Conservation (phyloP, 2,797 vertebrate genomes). For the Argentina silus region DNA sequence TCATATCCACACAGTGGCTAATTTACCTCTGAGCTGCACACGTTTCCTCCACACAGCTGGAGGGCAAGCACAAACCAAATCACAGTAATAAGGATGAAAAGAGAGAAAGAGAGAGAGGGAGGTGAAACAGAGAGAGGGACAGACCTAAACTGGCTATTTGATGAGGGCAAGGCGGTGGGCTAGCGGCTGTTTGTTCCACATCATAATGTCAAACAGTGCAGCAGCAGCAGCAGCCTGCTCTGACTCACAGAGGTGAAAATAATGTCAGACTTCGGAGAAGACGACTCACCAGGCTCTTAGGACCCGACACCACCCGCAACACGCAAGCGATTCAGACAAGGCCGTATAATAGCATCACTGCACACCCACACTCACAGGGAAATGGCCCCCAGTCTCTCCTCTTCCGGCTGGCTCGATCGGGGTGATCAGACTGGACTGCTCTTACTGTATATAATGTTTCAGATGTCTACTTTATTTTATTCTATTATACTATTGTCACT, state of each 20-base stretch:
- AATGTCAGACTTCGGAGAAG: slow-evolving; percentile 49
- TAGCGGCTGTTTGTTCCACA: slow-evolving; percentile 52
- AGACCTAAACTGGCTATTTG: slow-evolving; percentile 44
- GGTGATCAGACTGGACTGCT: too few relatives aligned
- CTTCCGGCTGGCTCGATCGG: too few relatives aligned
- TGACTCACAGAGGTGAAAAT: slow-evolving; percentile 62
- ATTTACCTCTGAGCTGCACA: neutral
- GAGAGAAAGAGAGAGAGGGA: neutral
- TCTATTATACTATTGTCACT: too few relatives aligned
- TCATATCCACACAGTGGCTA: neutral
- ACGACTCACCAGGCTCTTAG: slow-evolving; percentile 45
- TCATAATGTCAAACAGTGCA: slow-evolving; percentile 58
- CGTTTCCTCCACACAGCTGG: neutral
- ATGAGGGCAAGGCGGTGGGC: slow-evolving; percentile 51
- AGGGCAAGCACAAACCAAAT: slow-evolving; percentile 34
- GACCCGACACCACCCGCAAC: slow-evolving; percentile 35
- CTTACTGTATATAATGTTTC: too few relatives aligned
- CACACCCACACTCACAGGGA: slow-evolving; percentile 1
- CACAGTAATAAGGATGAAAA: slow-evolving; percentile 46
- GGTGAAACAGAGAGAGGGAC: neutral
- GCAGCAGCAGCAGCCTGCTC: slow-evolving; percentile 35
- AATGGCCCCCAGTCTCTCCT: slow-evolving; percentile 26
- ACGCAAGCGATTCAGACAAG: slow-evolving; percentile 37
- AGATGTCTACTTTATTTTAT: too few relatives aligned
- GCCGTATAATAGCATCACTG: slow-evolving; percentile 32